Percentiles rank a stretch among this genome's conserved stretches.
These are phyloP conservation scores for Bombus affinis DNA, from an alignment of 1,140 invertebrate genomes.

Conservation along the genomic window DNA sequence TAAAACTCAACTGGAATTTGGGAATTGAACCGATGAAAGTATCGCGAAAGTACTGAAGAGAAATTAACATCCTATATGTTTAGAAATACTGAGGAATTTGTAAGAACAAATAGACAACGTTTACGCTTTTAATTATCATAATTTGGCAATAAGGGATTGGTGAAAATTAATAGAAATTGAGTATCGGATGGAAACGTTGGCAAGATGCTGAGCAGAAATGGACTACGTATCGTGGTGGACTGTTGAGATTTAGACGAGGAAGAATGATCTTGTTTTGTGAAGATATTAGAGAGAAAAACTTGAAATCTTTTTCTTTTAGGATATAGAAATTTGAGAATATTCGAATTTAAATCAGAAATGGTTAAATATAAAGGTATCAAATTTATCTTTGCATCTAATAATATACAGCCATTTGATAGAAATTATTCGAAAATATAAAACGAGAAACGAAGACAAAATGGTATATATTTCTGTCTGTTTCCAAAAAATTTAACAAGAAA, in stretches of 20 bases:
- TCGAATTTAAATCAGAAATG: not conserved
- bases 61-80: too few relatives aligned
- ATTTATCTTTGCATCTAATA: not conserved
- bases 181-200: not conserved
- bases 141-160: not conserved
- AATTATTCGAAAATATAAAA: not conserved
- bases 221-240: too few relatives aligned
- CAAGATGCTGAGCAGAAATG: not conserved
- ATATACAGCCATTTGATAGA: too few relatives aligned
- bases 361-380: not conserved
- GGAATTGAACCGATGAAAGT: too few relatives aligned
- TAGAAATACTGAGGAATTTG: too few relatives aligned
- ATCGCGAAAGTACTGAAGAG: too few relatives aligned
- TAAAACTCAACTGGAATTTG: not conserved
- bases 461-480: not conserved
- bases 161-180: not conserved
- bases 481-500: not conserved
- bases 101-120: too few relatives aligned
- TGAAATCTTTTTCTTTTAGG: too few relatives aligned
- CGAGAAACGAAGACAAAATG: not conserved
- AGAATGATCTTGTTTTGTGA: not conserved
- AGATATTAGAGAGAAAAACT: too few relatives aligned
- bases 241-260: not conserved
- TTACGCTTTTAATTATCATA: too few relatives aligned
- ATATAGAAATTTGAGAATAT: not conserved